Conservation (phyloP, 2,888 invertebrate genomes). For the Venusia cambrica region DNA sequence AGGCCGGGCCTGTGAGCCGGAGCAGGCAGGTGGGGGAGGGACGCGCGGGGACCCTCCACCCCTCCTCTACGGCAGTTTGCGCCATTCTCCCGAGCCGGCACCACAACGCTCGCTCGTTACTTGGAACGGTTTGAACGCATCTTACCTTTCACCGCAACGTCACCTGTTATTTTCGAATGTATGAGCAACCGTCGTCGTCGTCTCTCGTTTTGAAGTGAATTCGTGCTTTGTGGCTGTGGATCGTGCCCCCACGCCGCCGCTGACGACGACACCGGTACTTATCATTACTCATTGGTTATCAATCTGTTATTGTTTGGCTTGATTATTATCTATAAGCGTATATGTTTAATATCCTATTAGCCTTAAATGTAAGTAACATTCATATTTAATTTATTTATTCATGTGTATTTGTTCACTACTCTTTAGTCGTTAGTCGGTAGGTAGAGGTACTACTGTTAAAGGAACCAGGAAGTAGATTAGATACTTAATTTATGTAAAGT, state of each 20-base stretch:
- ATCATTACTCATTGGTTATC: conserved; percentile 60
- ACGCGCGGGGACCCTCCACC: conserved; percentile 43
- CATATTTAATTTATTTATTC: too few relatives aligned
- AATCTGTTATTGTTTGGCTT: conserved; percentile 49
- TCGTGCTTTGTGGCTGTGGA: conserved; percentile 72
- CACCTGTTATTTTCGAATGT: conserved; percentile 64
- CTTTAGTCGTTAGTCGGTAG: too few relatives aligned
- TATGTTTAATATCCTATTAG: conserved; percentile 31
- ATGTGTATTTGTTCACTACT: too few relatives aligned
- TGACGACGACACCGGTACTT: conserved; percentile 60
- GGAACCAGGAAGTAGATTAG: too few relatives aligned
- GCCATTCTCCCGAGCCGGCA: conserved; percentile 74
- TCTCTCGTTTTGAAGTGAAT: conserved; percentile 67
- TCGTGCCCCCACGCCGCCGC: conserved; percentile 44
- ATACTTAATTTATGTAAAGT: too few relatives aligned
- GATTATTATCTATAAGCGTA: conserved; percentile 36
- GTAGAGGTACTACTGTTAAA: too few relatives aligned
- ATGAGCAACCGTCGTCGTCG: conserved; percentile 62
- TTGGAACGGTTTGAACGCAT: conserved; percentile 68
- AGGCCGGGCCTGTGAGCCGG: conserved; percentile 40
- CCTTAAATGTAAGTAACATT: conserved; percentile 13
- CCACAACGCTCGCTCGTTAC: conserved; percentile 66
- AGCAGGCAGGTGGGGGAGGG: conserved; percentile 34
- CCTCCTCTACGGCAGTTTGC: conserved; percentile 68
- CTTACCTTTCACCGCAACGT: conserved; percentile 74